A percentile compares a stretch with the other conserved stretches of the same genome.
Evolutionary conservation across 2,888 invertebrate genomes (phyloP).

Genomic region (Trichopria drosophilae): DNA sequence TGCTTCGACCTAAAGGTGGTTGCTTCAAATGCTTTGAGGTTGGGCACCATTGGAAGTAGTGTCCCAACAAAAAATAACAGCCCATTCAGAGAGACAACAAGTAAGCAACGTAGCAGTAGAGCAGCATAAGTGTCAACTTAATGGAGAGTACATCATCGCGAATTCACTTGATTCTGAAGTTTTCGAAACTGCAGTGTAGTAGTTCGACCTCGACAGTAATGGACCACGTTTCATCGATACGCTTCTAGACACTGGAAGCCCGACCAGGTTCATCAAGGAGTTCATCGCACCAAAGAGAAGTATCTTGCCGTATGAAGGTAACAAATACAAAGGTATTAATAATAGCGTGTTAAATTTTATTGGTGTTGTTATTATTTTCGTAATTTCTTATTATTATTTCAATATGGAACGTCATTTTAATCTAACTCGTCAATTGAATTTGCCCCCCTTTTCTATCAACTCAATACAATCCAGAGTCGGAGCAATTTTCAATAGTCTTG

Average conservation of each 20-base stretch:
- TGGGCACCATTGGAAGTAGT: constrained; percentile 9
- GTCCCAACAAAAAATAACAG: constrained; percentile 9
- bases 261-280: constrained; percentile 20
- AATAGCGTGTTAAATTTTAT: background rate
- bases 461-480: too few relatives aligned
- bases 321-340: background rate
- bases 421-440: too few relatives aligned
- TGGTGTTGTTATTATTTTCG: too few relatives aligned
- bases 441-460: too few relatives aligned
- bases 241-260: constrained; percentile 17
- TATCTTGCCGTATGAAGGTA: background rate
- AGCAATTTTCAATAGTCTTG: too few relatives aligned
- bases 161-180: background rate
- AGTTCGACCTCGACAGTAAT: background rate
- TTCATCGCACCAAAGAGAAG: constrained; percentile 2
- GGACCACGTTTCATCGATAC: background rate
- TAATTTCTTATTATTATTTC: too few relatives aligned
- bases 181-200: background rate
- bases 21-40: constrained; percentile 21
- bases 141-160: background rate
- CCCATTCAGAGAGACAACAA: background rate
- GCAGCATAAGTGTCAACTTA: background rate
- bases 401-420: too few relatives aligned
- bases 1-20: constrained; percentile 11
- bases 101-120: constrained; percentile 1